phyloP scores from a whole-genome alignment of 2,797 vertebrate genomes.

The Otus scops region DNA sequence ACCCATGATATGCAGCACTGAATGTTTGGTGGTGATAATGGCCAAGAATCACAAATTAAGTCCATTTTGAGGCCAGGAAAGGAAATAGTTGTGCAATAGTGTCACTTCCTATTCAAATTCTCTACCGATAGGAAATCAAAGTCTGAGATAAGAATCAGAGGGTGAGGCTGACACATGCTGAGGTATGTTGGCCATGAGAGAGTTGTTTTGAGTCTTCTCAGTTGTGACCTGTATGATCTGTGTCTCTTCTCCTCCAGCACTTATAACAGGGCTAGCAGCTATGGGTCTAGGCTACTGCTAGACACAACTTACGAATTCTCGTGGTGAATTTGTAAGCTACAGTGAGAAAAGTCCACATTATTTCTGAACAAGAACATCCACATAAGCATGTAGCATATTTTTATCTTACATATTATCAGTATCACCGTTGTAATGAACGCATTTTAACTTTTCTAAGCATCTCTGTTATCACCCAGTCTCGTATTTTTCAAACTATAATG shows the following conservation, averaged over 20 bases:
- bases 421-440: neutral
- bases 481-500: neutral
- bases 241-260: neutral
- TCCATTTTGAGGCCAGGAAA: constrained; percentile 1
- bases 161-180: neutral
- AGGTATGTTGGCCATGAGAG: neutral
- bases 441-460: neutral
- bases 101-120: constrained; percentile 21
- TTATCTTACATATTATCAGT: neutral
- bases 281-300: neutral
- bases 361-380: neutral
- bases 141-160: neutral
- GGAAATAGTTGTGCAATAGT: constrained; percentile 54
- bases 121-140: neutral
- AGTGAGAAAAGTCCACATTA: neutral
- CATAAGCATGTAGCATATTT: neutral
- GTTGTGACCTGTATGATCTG: neutral
- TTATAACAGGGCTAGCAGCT: neutral
- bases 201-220: neutral
- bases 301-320: neutral
- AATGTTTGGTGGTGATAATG: neutral
- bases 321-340: neutral
- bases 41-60: constrained; percentile 45
- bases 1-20: neutral
- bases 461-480: neutral